Percentiles rank a stretch among this genome's conserved stretches.
phyloP scores from a whole-genome alignment of 2,888 invertebrate species.

The Oxyscelio sp. region DNA sequence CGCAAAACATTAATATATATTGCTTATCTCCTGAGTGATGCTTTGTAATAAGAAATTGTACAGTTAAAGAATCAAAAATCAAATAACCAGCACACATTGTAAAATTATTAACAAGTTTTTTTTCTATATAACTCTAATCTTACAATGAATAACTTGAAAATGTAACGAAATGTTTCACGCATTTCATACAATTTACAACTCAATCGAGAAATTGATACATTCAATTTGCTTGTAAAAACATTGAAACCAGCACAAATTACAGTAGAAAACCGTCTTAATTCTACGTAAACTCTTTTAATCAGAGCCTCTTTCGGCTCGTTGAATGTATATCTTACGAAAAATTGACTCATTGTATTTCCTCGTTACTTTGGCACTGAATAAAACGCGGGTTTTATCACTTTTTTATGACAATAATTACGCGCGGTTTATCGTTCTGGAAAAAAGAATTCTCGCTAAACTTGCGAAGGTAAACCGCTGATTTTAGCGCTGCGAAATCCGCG shows the following conservation, averaged over 20 bases:
- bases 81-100: too few relatives aligned
- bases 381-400: constrained; percentile 57
- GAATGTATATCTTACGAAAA: constrained; percentile 50
- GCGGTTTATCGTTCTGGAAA: constrained; percentile 35
- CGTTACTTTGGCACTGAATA: constrained; percentile 51
- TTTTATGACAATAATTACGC: constrained; percentile 65
- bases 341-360: constrained; percentile 57
- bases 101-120: too few relatives aligned
- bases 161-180: not conserved
- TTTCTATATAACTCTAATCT: constrained; percentile 5
- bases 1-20: too few relatives aligned
- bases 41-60: too few relatives aligned
- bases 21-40: too few relatives aligned
- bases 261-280: constrained; percentile 52
- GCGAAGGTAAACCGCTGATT: constrained; percentile 81
- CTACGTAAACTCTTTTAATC: constrained; percentile 51
- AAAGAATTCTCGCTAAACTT: constrained; percentile 76
- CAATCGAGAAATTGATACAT: constrained; percentile 45
- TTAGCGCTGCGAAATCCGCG: constrained; percentile 82
- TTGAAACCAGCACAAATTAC: constrained; percentile 43
- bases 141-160: not conserved
- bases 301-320: constrained; percentile 50
- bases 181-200: constrained; percentile 12
- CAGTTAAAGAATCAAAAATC: too few relatives aligned
- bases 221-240: constrained; percentile 43